Base-by-base conservation (phyloP, 2,797 vertebrate species). In the Euphonia xanthogaster region DNA sequence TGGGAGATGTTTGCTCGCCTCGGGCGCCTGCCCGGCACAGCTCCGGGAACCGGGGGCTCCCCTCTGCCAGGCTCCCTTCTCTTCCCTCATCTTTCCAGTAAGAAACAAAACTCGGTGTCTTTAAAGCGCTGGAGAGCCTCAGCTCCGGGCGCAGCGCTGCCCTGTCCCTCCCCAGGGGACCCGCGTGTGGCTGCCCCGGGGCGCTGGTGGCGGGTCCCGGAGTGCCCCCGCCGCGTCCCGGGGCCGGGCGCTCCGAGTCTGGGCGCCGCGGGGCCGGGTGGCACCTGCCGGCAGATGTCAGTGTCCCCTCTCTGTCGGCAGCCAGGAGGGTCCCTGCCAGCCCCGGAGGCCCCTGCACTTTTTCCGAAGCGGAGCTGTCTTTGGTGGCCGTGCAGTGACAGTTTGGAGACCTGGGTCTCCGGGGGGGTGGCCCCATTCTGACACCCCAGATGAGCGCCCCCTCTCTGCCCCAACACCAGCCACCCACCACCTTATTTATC, bases 211-310 rank as follows among this genome's bases (percentile, higher is more conserved):
- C 1, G 22, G 42, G 25, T 19, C 5, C 45, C 58, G 0, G 24
- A 4, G 27, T 24, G 58, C 1, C 40, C 48, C 63, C 37, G 19
- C 54, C 3, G 25, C 1, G 12, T 50, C 47, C 74, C 40, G 54
- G 42, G 40, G 58, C 76, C 53, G 27, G 45, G 63, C 58, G 4
- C 77, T 6, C 37, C 5, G 62, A 78, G 37, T 74, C 24, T 0
- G 48, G 53, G 39, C 23, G 40, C 76, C 61, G 93, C 53, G 57
- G 89, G 94, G 60, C 79, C 16, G 39, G 72, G 20, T 13, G 83
- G 40, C 27, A 80, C 57, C 83, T 37, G 83, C 96, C 96, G 86
- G 95, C 94, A 96, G 96, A 47, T 95, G 96, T 96, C 96, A 96
- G 92, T 96, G 94, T 96, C 70, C 73, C 63, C 91, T 45, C 90